phyloP scores from a whole-genome alignment of 2,797 vertebrate genomes.

The Sebastes paucispinis region DNA sequence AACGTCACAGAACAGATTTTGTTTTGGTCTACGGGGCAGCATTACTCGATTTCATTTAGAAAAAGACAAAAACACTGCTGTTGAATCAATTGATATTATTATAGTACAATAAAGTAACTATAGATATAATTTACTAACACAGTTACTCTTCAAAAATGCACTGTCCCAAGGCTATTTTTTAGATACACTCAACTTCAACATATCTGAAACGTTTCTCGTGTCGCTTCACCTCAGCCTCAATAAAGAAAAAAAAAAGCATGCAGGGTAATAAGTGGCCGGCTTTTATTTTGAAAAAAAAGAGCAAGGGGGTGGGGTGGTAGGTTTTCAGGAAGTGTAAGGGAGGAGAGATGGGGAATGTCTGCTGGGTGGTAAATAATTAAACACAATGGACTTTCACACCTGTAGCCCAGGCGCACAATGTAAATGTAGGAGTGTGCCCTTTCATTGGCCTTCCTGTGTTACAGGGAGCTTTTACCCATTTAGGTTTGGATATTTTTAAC shows the following conservation, averaged over 20 bases:
- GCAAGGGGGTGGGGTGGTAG: neutral
- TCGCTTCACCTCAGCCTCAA: neutral
- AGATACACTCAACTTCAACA: neutral
- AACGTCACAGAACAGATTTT: neutral
- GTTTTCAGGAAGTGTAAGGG: slow-evolving; percentile 64
- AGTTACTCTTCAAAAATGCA: neutral
- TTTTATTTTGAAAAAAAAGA: neutral
- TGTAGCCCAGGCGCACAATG: slow-evolving; percentile 59
- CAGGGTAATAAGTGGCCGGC: neutral
- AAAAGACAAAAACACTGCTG: neutral
- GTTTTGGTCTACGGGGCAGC: neutral
- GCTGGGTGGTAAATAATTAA: slow-evolving; percentile 80
- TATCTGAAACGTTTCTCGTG: neutral
- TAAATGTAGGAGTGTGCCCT: slow-evolving; percentile 68
- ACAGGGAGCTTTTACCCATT: slow-evolving; percentile 32
- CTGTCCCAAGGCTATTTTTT: neutral
- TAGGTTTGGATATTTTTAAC: slow-evolving; percentile 58
- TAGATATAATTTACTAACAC: neutral
- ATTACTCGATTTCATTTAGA: neutral
- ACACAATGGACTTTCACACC: slow-evolving; percentile 84
- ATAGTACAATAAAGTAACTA: neutral
- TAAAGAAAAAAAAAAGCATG: neutral
- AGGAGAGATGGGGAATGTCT: slow-evolving; percentile 67
- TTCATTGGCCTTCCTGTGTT: slow-evolving; percentile 66
- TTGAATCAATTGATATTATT: neutral